Conservation (phyloP, 2,797 vertebrate species). For the Austrolebias charrua region DNA sequence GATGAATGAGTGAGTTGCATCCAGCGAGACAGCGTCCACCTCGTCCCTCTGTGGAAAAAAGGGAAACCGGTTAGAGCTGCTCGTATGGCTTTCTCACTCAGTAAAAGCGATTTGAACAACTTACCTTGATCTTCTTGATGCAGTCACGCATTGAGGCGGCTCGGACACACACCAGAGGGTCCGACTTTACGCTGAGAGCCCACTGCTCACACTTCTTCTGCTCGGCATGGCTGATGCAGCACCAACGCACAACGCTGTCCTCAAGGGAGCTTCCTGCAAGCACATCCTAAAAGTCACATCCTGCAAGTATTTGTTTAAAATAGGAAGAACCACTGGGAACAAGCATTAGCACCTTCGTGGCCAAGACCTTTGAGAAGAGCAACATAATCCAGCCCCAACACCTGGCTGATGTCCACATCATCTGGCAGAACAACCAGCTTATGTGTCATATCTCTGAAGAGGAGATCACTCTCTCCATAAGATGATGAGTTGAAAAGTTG, state of each 20-base stretch:
- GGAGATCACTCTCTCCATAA: slow-evolving; percentile 83
- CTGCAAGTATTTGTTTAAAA: background rate
- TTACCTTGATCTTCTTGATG: slow-evolving; percentile 90
- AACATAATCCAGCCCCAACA: slow-evolving; percentile 89
- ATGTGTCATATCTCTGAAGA: slow-evolving; percentile 85
- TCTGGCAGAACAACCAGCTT: slow-evolving; percentile 79
- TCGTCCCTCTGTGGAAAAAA: slow-evolving; percentile 80
- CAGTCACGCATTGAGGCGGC: slow-evolving; percentile 85
- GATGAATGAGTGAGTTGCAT: slow-evolving; percentile 87
- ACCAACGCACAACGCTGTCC: slow-evolving; percentile 91
- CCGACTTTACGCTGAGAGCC: slow-evolving; percentile 87
- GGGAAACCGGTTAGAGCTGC: background rate
- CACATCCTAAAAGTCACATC: slow-evolving; percentile 4
- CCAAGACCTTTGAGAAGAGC: slow-evolving; percentile 90
- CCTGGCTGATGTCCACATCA: slow-evolving; percentile 82
- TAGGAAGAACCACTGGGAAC: background rate
- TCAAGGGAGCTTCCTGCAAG: slow-evolving; percentile 87
- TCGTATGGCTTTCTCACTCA: background rate
- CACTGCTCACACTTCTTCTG: slow-evolving; percentile 90
- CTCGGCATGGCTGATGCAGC: slow-evolving; percentile 89
- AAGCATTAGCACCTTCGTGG: slow-evolving; percentile 84
- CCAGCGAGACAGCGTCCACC: slow-evolving; percentile 88
- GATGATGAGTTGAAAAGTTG: slow-evolving; percentile 84
- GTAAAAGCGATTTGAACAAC: background rate
- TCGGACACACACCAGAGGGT: slow-evolving; percentile 88